A percentile compares a stretch with the other conserved stretches of the same genome.
Evolutionary conservation across 2,888 invertebrate species (phyloP).

Genomic region (Coleophora deauratella): DNA sequence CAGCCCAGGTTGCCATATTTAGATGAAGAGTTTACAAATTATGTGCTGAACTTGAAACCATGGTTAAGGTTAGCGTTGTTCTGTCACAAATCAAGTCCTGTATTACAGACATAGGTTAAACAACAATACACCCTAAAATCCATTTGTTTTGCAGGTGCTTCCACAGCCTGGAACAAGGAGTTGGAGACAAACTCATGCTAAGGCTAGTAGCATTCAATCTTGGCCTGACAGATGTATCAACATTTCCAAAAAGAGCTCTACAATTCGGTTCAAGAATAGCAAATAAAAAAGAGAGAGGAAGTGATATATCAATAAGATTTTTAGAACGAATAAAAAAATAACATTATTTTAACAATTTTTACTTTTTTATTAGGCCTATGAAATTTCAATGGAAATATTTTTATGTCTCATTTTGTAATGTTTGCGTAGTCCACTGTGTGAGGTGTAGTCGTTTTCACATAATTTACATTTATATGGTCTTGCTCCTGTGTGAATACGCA

Average conservation of each 20-base stretch:
- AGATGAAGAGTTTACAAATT: slow-evolving; percentile 80
- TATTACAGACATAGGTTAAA: too few relatives aligned
- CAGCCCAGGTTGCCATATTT: slow-evolving; percentile 88
- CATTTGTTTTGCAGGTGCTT: slow-evolving; percentile 63
- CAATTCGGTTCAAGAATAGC: slow-evolving; percentile 98
- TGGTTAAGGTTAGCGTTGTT: slow-evolving; percentile 76
- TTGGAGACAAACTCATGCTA: slow-evolving; percentile 95
- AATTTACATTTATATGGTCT: slow-evolving; percentile 25
- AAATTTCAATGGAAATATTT: not conserved
- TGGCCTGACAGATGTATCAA: slow-evolving; percentile 77
- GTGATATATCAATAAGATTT: slow-evolving; percentile 77
- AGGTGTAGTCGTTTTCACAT: slow-evolving; percentile 29
- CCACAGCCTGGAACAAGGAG: slow-evolving; percentile 78
- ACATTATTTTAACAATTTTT: not conserved
- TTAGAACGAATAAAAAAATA: slow-evolving; percentile 19
- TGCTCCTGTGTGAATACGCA: slow-evolving; percentile 29
- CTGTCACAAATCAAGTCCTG: not conserved
- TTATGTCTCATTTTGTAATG: slow-evolving; percentile 18
- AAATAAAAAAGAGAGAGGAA: slow-evolving; percentile 90
- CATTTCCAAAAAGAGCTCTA: slow-evolving; percentile 92
- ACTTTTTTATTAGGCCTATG: not conserved
- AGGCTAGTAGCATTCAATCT: slow-evolving; percentile 81
- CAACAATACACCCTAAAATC: too few relatives aligned
- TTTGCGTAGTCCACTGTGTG: slow-evolving; percentile 29
- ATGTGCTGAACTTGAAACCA: slow-evolving; percentile 76